phyloP scores from a whole-genome alignment of 1,140 invertebrate species.

The Penaeus indicus region DNA sequence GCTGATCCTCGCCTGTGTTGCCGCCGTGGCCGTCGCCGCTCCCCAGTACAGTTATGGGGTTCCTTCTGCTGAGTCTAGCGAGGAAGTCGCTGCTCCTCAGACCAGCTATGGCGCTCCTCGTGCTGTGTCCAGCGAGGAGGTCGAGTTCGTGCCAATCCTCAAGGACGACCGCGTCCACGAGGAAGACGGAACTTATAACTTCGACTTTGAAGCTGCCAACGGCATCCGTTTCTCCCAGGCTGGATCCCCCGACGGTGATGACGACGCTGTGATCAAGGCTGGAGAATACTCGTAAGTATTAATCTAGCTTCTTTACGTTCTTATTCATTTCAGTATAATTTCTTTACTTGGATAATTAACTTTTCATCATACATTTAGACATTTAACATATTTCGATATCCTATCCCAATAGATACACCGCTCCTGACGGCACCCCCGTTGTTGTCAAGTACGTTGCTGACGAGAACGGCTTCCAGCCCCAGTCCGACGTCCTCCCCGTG shows the following conservation, averaged over 20 bases:
- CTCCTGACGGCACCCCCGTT: too few species aligned
- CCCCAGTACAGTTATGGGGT: neutral
- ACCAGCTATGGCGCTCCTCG: slow-evolving; percentile 18
- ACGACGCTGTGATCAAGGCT: neutral
- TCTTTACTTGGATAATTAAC: too few species aligned
- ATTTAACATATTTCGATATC: too few species aligned
- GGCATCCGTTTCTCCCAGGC: slow-evolving; percentile 15
- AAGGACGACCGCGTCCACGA: slow-evolving; percentile 33
- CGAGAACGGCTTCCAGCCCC: too few species aligned
- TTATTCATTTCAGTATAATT: too few species aligned
- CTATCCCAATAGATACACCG: too few species aligned
- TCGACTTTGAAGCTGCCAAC: slow-evolving; percentile 20
- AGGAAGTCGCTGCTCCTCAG: too few species aligned
- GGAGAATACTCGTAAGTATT: slow-evolving; percentile 29
- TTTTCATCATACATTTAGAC: too few species aligned
- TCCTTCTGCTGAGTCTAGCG: too few species aligned
- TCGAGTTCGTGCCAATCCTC: slow-evolving; percentile 19
- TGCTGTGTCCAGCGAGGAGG: neutral
- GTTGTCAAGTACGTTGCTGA: too few species aligned
- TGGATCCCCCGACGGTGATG: slow-evolving; percentile 1
- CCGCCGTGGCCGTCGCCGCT: slow-evolving; percentile 19
- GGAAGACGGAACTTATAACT: slow-evolving; percentile 18
- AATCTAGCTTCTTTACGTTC: too few species aligned
- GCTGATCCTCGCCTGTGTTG: slow-evolving; percentile 21
- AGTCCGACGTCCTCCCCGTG: too few species aligned